These are phyloP conservation scores for Trypoxylon attenuatum DNA, from an alignment of 2,888 invertebrate species.

Conservation along the genomic window DNA sequence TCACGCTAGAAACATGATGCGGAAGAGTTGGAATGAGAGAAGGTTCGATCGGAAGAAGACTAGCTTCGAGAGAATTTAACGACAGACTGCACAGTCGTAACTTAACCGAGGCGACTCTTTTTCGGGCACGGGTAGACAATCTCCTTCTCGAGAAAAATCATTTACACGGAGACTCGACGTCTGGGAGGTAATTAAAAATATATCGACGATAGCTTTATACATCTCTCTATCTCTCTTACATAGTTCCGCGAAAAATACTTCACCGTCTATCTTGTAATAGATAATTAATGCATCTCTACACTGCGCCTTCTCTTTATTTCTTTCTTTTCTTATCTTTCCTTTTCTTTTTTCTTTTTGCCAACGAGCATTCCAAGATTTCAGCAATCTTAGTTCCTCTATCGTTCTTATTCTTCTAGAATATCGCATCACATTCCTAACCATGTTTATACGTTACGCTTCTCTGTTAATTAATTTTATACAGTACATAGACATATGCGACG, in stretches of 20 bases:
- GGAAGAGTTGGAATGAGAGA: slow-evolving; percentile 16
- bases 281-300: slow-evolving; percentile 23
- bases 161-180: not conserved
- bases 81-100: not conserved
- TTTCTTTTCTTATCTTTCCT: no score
- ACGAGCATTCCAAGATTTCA: slow-evolving; percentile 2
- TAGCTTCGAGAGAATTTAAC: slow-evolving; percentile 3
- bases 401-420: slow-evolving; percentile 1
- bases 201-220: slow-evolving; percentile 16
- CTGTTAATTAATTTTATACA: slow-evolving; percentile 27
- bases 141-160: not conserved
- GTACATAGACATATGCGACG: slow-evolving; percentile 30
- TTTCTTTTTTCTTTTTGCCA: no score
- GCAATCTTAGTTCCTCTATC: not conserved
- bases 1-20: slow-evolving; percentile 49
- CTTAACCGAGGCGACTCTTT: not conserved
- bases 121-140: not conserved
- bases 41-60: slow-evolving; percentile 31
- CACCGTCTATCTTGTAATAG: slow-evolving; percentile 26
- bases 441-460: slow-evolving; percentile 36
- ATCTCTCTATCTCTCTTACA: slow-evolving; percentile 10
- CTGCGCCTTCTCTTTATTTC: slow-evolving; percentile 9
- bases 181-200: slow-evolving; percentile 15
- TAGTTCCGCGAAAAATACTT: slow-evolving; percentile 34
- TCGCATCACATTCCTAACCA: slow-evolving; percentile 52